Percentiles rank a stretch among this genome's conserved stretches.
These are phyloP conservation scores for Penaeus chinensis DNA, from an alignment of 1,140 invertebrate genomes.

Conservation along the genomic window DNA sequence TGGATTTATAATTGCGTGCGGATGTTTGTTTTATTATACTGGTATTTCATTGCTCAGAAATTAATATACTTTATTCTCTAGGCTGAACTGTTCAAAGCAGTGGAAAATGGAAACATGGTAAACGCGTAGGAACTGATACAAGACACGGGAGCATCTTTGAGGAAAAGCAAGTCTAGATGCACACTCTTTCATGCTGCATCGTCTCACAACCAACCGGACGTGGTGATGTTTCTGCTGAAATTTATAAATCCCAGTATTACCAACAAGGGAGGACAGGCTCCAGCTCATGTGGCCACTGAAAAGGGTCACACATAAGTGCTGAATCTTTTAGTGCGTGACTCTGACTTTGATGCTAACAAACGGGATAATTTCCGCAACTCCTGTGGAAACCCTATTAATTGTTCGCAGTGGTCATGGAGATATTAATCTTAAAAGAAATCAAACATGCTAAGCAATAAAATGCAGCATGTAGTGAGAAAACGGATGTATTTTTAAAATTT, in stretches of 20 bases:
- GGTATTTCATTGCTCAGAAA: too few species aligned
- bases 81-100: conserved; percentile 19
- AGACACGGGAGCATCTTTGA: conserved; percentile 24
- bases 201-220: conserved; percentile 22
- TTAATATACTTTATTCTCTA: background rate
- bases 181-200: conserved; percentile 36
- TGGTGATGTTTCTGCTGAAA: conserved; percentile 37
- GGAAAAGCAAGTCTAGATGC: background rate
- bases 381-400: background rate
- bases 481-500: too few species aligned
- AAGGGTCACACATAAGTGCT: conserved; percentile 38
- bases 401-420: too few species aligned
- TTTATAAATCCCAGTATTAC: conserved; percentile 40
- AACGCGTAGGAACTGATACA: conserved; percentile 12
- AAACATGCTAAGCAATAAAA: too few species aligned
- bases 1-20: too few species aligned
- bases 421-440: too few species aligned
- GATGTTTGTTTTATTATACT: too few species aligned
- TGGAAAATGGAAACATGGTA: conserved; percentile 24
- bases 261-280: conserved; percentile 39
- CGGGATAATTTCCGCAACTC: conserved; percentile 14
- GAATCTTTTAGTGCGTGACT: conserved; percentile 32
- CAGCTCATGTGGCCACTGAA: conserved; percentile 40
- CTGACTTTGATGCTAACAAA: conserved; percentile 18
- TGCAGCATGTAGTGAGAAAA: too few species aligned